These are phyloP conservation scores for Morinoia aosen DNA, from an alignment of 2,888 invertebrate genomes.

Conservation along the genomic window DNA sequence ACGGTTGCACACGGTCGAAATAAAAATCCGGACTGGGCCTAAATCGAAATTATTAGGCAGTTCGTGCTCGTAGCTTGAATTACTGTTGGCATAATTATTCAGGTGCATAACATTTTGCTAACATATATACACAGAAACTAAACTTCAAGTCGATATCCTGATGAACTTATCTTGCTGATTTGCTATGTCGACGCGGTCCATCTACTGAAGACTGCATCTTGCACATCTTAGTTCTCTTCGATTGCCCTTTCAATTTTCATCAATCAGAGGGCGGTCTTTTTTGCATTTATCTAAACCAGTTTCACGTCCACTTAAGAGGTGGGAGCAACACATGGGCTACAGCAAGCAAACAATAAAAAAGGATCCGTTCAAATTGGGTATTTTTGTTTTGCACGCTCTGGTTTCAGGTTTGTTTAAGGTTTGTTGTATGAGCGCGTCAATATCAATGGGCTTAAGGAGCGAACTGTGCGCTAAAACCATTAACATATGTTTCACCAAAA, in stretches of 20 bases:
- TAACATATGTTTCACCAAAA: no score
- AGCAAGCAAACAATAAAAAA: not conserved
- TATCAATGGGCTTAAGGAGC: no score
- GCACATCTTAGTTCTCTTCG: not conserved
- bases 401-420: not conserved
- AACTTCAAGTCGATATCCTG: not conserved
- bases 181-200: not conserved
- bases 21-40: not conserved
- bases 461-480: no score
- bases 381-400: not conserved
- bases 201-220: not conserved
- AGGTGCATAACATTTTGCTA: not conserved
- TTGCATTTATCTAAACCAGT: not conserved
- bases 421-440: not conserved
- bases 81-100: not conserved
- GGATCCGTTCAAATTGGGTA: not conserved
- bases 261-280: not conserved
- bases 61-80: not conserved
- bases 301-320: not conserved
- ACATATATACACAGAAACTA: not conserved
- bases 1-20: not conserved
- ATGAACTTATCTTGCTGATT: not conserved
- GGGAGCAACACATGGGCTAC: not conserved
- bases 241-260: not conserved
- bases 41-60: not conserved